phyloP scores from a whole-genome alignment of 2,113 vertebrate genomes.

The Poicephalus gulielmi region DNA sequence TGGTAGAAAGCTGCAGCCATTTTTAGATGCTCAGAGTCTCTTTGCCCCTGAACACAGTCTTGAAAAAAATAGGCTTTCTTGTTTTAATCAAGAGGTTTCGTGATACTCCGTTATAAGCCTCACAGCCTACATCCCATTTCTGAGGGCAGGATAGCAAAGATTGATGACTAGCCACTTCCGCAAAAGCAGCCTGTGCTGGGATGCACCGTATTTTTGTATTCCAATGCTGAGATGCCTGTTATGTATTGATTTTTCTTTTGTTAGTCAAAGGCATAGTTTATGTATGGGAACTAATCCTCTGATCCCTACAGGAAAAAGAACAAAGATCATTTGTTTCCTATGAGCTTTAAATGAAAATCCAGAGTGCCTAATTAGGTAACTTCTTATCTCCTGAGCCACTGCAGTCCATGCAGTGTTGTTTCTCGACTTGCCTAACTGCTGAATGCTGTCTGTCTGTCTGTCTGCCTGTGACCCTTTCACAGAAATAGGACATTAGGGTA shows the following conservation, averaged over 20 bases:
- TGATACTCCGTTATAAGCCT: not conserved
- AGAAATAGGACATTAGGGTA: not conserved
- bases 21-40: not conserved
- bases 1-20: constrained; percentile 13
- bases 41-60: not conserved
- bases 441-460: not conserved
- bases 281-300: not conserved
- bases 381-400: not conserved
- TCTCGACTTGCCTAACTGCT: not conserved
- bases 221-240: not conserved
- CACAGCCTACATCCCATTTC: not conserved
- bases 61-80: not conserved
- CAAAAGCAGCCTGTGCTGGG: not conserved
- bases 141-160: not conserved
- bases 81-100: not conserved
- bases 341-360: constrained; percentile 31
- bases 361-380: not conserved
- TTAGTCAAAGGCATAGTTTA: constrained; percentile 16
- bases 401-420: not conserved
- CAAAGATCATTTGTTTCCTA: constrained; percentile 11
- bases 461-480: not conserved
- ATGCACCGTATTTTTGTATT: not conserved
- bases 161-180: not conserved
- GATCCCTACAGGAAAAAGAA: constrained; percentile 25
- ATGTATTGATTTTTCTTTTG: constrained; percentile 1